Percentiles rank a stretch among this genome's conserved stretches.
Evolutionary conservation across 2,113 vertebrate genomes (phyloP).

Genomic region (Kryptolebias marmoratus): DNA sequence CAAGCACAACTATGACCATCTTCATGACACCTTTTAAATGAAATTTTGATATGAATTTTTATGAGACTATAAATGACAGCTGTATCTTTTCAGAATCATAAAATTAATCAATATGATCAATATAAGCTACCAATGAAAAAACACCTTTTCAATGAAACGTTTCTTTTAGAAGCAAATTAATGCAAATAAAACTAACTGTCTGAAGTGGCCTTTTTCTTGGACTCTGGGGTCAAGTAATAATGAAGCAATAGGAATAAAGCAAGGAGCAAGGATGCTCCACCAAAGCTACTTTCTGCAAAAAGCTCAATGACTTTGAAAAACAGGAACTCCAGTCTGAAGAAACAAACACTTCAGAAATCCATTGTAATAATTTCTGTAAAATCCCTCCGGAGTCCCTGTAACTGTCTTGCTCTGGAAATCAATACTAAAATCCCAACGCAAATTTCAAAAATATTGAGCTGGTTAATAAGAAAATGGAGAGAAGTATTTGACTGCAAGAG

Average conservation of each 20-base stretch:
- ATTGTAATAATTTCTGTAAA: conserved; percentile 40
- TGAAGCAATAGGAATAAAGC: neutral
- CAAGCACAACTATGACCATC: too few species aligned
- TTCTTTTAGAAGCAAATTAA: too few species aligned
- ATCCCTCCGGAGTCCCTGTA: conserved; percentile 11
- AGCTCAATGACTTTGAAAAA: neutral
- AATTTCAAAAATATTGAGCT: conserved; percentile 1
- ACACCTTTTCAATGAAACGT: too few species aligned
- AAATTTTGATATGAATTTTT: too few species aligned
- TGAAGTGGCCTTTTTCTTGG: neutral
- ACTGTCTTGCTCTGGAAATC: conserved; percentile 13
- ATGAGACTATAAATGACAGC: too few species aligned
- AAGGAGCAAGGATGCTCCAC: neutral
- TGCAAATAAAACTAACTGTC: too few species aligned
- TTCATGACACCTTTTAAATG: too few species aligned
- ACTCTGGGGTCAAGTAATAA: neutral
- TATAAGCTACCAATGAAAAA: too few species aligned
- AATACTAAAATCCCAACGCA: conserved; percentile 14
- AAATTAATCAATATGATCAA: too few species aligned
- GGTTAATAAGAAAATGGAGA: neutral
- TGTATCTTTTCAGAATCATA: too few species aligned
- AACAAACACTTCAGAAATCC: neutral
- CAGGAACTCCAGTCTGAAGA: neutral
- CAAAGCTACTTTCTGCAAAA: neutral
- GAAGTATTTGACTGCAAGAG: neutral